phyloP scores from a whole-genome alignment of 2,113 vertebrate species.

The Paedocypris sp. region DNA sequence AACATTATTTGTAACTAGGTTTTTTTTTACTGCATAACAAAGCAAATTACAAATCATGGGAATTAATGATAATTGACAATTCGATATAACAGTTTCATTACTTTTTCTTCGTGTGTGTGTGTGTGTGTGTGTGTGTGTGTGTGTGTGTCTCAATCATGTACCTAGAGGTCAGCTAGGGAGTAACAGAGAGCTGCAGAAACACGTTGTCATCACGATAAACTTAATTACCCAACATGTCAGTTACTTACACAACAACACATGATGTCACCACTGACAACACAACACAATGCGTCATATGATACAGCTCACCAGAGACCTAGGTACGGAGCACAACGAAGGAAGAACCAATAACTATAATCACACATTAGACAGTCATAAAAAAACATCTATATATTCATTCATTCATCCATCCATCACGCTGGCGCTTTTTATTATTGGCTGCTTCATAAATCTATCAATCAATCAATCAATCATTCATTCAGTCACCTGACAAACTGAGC shows the following conservation, averaged over 20 bases:
- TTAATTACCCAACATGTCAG: too few species aligned
- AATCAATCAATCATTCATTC: constrained; percentile 21
- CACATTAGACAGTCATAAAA: not conserved
- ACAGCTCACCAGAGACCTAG: too few species aligned
- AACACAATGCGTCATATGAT: too few species aligned
- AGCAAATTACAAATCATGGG: too few species aligned
- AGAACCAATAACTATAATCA: not conserved
- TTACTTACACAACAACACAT: too few species aligned
- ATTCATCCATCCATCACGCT: not conserved
- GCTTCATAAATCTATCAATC: constrained; percentile 23
- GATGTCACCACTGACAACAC: too few species aligned
- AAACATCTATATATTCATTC: not conserved
- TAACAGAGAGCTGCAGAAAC: too few species aligned
- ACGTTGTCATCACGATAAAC: too few species aligned
- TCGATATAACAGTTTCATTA: not conserved
- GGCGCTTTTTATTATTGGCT: constrained; percentile 2
- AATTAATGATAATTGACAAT: not conserved
- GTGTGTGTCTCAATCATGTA: not conserved
- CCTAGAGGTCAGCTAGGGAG: too few species aligned
- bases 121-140: not conserved
- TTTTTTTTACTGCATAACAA: too few species aligned
- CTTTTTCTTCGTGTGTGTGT: not conserved
- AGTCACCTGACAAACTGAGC: not conserved
- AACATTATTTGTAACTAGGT: too few species aligned
- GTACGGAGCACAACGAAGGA: too few species aligned